Evolutionary conservation across 2,888 invertebrate genomes (phyloP).

Genomic region (Branchinecta sandiegonensis): DNA sequence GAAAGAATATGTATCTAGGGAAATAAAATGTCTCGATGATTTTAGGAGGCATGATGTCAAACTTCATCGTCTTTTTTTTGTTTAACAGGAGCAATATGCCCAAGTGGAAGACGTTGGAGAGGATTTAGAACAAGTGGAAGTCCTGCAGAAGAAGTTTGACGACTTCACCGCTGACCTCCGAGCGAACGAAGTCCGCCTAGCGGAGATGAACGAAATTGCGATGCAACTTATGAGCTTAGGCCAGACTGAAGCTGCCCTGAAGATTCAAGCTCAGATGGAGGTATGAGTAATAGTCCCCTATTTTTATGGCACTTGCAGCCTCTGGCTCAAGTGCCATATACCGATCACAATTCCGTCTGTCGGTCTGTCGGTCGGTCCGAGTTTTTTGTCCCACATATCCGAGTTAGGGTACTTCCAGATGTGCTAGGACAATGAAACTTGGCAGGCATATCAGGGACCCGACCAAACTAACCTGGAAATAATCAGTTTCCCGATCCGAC

Average conservation of each 20-base stretch:
- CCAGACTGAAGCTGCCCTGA: constrained; percentile 95
- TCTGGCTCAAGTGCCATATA: no score
- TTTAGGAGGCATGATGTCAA: not conserved
- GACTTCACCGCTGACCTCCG: constrained; percentile 96
- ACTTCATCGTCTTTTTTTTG: not conserved
- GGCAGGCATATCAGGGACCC: no score
- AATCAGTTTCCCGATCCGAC: no score
- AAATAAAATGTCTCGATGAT: not conserved
- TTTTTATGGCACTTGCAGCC: no score
- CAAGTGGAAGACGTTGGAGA: constrained; percentile 93
- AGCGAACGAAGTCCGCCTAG: constrained; percentile 91
- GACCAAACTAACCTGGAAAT: no score
- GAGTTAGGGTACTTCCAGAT: no score
- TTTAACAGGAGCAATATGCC: constrained; percentile 69
- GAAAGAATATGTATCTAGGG: no score
- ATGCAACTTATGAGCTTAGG: constrained; percentile 90
- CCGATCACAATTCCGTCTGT: no score
- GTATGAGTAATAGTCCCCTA: constrained; percentile 33
- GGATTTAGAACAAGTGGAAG: constrained; percentile 95
- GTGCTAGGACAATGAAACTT: no score
- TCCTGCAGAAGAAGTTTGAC: constrained; percentile 98
- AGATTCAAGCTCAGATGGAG: constrained; percentile 96
- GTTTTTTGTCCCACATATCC: no score
- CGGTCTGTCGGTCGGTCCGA: no score
- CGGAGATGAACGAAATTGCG: constrained; percentile 98